Base-by-base conservation (phyloP, 1,140 invertebrate genomes). In the Leptinotarsa texana region DNA sequence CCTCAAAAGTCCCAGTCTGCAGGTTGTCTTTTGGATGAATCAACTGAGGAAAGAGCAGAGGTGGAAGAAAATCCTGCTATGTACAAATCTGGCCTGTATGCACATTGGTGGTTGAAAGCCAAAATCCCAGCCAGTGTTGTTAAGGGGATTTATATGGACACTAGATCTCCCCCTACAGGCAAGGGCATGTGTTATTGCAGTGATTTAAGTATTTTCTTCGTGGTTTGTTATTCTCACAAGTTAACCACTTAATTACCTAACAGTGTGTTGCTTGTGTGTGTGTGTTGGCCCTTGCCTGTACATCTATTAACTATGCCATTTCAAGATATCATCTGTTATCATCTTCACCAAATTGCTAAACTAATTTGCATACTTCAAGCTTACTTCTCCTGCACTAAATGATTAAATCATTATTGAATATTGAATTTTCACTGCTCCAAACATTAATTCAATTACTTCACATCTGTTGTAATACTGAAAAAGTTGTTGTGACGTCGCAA, bases 31-130 rank as follows among this genome's bases (percentile, higher is more conserved):
- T 24, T 79, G n/a, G 74, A 76, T 33, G 67, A 74, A 13, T 49
- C n/a, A 6, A 6, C 51, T n/a, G 33, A 73, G 42, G 62, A 72
- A 4, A 74, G 75, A 18, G 73, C 67, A 18, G 71, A 65, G 42
- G 78, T 78, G 13, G 75, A 79, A 57, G 79, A 78, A 47, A 72
- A 78, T 24, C 51, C 74, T 6, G 84, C 89, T 76, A 83, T 91
- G 80, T 95, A 92, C 85, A 91, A 92, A 48, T 95, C 94, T 27
- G 93, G 93, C 79, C 87, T 96, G 83, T 96, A 96, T 84, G 94
- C 94, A 75, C 94, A 96, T 86, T 96, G 94, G 94, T 95, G 94
- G 93, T 91, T 95, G 85, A 95, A 95, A 89, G 93, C 92, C 83
- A 91, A 92, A 82, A 89, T 95, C 84, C 93, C 93, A 24, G 87